Percentiles rank a stretch among this genome's conserved stretches.
phyloP scores from a whole-genome alignment of 1,140 invertebrate species.

The Drosophila pruinosa region DNA sequence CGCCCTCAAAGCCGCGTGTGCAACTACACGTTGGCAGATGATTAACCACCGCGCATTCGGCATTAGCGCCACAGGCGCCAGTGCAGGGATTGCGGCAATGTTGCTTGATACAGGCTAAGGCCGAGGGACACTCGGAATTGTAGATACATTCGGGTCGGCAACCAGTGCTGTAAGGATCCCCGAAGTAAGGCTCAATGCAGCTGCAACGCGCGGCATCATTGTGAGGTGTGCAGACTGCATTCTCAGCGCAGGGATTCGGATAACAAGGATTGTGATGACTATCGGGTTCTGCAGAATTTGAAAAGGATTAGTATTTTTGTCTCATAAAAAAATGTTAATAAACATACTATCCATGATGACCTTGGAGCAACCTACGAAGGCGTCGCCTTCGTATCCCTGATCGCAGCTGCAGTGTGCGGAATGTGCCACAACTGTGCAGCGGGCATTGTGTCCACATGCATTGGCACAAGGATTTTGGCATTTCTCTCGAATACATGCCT shows the following conservation, averaged over 20 bases:
- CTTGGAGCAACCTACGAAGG: constrained; percentile 89
- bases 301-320: not conserved
- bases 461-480: constrained; percentile 90
- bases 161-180: constrained; percentile 90
- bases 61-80: constrained; percentile 91
- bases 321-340: not conserved
- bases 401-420: constrained; percentile 91
- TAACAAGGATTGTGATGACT: constrained; percentile 87
- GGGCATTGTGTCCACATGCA: constrained; percentile 90
- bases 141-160: constrained; percentile 91
- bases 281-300: constrained; percentile 57
- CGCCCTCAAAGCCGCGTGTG: constrained; percentile 88
- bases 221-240: constrained; percentile 89
- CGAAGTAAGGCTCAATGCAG: constrained; percentile 93
- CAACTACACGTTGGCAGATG: constrained; percentile 93
- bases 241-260: constrained; percentile 92
- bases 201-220: constrained; percentile 88
- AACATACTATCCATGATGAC: constrained; percentile 80
- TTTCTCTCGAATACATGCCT: constrained; percentile 91
- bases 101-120: constrained; percentile 91
- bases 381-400: constrained; percentile 90
- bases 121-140: constrained; percentile 90
- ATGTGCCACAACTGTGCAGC: constrained; percentile 92
- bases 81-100: constrained; percentile 93
- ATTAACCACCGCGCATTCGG: constrained; percentile 90